phyloP scores from a whole-genome alignment of 2,113 vertebrate species.

The Heptranchias perlo region DNA sequence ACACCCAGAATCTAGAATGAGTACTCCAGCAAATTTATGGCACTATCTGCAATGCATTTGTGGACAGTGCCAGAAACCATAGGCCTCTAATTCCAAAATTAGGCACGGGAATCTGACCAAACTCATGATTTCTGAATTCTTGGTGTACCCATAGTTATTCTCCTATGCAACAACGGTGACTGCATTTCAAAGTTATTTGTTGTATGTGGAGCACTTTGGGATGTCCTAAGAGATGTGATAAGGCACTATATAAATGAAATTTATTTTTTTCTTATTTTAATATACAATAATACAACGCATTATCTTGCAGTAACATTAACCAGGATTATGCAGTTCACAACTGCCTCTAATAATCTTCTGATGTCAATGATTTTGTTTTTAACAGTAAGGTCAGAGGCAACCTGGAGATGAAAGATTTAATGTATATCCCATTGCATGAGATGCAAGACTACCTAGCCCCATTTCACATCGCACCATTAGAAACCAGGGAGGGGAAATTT shows the following conservation, averaged over 20 bases:
- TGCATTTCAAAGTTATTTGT: neutral
- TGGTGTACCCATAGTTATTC: too few relatives aligned
- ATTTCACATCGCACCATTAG: too few relatives aligned
- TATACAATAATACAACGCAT: neutral
- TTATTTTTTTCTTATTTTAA: neutral
- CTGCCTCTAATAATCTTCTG: too few relatives aligned
- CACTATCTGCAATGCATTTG: neutral
- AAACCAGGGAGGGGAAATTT: too few relatives aligned
- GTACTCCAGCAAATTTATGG: neutral
- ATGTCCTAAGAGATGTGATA: neutral
- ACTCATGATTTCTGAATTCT: neutral
- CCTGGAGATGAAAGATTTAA: too few relatives aligned
- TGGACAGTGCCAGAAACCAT: neutral
- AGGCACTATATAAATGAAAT: neutral
- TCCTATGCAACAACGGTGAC: neutral
- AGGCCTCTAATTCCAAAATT: neutral
- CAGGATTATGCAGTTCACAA: too few relatives aligned
- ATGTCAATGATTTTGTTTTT: too few relatives aligned
- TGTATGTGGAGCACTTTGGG: neutral
- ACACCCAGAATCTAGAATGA: neutral
- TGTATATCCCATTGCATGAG: too few relatives aligned
- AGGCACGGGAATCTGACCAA: neutral
- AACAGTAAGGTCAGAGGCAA: too few relatives aligned
- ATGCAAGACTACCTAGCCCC: too few relatives aligned
- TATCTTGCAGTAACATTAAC: neutral